phyloP scores from a whole-genome alignment of 1,140 invertebrate species.

The Drosophila pallidifrons region DNA sequence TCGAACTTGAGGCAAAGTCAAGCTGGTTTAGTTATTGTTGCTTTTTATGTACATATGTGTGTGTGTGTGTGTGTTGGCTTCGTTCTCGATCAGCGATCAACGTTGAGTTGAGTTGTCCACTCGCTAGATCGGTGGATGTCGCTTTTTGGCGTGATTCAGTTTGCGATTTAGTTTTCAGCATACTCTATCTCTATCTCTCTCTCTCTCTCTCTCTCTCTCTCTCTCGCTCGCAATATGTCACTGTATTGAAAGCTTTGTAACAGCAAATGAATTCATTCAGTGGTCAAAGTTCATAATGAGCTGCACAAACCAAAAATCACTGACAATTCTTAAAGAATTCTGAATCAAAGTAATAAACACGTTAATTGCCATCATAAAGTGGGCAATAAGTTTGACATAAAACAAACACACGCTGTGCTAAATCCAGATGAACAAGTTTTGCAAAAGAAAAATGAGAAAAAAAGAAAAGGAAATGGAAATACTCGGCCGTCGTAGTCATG shows the following conservation, averaged over 20 bases:
- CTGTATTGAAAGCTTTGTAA: neutral
- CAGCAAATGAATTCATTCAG: neutral
- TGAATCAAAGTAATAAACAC: neutral
- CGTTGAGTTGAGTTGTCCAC: constrained; percentile 35
- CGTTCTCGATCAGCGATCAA: constrained; percentile 56
- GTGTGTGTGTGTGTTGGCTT: constrained; percentile 25
- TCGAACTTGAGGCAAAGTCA: constrained; percentile 47
- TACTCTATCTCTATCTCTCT: constrained; percentile 6
- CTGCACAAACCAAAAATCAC: too few species aligned
- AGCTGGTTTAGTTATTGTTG: constrained; percentile 44
- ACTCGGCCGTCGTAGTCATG: constrained; percentile 11
- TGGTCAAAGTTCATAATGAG: neutral
- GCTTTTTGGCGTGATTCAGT: constrained; percentile 56
- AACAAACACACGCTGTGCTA: neutral
- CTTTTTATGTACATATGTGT: neutral
- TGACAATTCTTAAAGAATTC: too few species aligned
- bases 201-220: too few species aligned
- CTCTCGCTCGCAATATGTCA: neutral
- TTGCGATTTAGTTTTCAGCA: constrained; percentile 48
- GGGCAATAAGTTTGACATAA: neutral
- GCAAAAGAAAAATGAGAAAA: neutral
- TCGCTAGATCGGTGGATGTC: constrained; percentile 50
- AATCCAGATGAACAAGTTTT: constrained; percentile 4
- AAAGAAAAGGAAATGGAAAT: constrained; percentile 13
- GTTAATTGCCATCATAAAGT: constrained; percentile 12